Base-by-base conservation (phyloP, 2,797 vertebrate genomes). In the Odontamblyopus lacepedii region DNA sequence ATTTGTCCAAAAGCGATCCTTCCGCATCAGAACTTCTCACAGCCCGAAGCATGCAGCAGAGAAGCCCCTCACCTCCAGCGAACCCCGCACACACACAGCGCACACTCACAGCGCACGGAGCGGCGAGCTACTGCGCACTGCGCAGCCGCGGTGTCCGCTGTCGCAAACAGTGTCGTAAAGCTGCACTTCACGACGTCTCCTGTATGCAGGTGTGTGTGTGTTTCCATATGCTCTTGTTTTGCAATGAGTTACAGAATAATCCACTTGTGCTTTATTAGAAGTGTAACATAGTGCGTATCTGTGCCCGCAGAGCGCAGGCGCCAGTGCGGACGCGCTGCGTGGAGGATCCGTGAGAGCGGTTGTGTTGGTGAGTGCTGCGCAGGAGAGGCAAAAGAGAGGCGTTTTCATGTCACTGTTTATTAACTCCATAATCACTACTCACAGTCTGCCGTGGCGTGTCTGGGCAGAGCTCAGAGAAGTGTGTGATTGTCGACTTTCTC, bases 331-430 rank as follows among this genome's bases (percentile, higher is more conserved):
- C 32, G 75, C 83, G 9, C 72, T 89, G 65, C 84, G 59, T 38
- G 79, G 82, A 81, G 86, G 82, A 78, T 85, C 86, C 29, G 64
- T 90, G 7, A 93, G 81, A 81, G 76, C 82, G 69, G 70, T 91
- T 30, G 27, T 80, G 75, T 68, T 89, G 92, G 93, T 93, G 83
- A 92, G 91, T 86, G 74, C 44, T 48, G 44, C 13, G 16, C 12
- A 48, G 13, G 12, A 15, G 12, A 12, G 12, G 3, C 12, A 44
- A 3, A 44, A 2, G 12, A 44, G 38, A 41, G 12, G 13, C 11
- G 16, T 16, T 2, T 44, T 44, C 11, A 48, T 15, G 44, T 15
- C 44, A 48, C 44, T 48, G 44, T 44, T 44, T 44, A 44, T 44
- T 13, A 44, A 44, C 41, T 44, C 9, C 11, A 44, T 13, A 44